These are phyloP conservation scores for Hyles vespertilio DNA, from an alignment of 1,140 invertebrate species.

Conservation along the genomic window DNA sequence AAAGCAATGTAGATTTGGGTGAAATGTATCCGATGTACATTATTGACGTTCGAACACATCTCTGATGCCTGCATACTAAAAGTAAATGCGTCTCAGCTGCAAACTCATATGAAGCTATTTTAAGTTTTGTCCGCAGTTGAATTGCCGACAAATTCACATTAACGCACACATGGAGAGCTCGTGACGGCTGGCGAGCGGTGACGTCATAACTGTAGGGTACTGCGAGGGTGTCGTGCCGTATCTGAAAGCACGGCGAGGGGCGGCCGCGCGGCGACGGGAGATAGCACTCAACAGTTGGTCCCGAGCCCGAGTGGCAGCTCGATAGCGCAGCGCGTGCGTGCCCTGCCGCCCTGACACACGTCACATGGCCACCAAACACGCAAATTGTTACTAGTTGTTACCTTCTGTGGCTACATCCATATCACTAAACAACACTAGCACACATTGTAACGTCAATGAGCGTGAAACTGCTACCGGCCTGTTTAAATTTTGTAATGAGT, in stretches of 20 bases:
- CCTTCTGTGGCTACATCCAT: conserved; percentile 10
- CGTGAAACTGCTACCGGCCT: conserved; percentile 23
- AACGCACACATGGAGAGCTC: conserved; percentile 30
- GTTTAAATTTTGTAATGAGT: conserved; percentile 20
- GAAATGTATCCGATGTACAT: too few relatives aligned
- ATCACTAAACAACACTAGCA: conserved; percentile 6
- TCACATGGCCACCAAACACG: conserved; percentile 46
- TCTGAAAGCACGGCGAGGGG: conserved; percentile 18
- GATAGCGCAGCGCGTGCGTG: conserved; percentile 66
- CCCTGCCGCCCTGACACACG: conserved; percentile 20
- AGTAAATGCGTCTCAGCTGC: conserved; percentile 1
- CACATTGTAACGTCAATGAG: conserved; percentile 21
- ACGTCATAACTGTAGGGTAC: conserved; percentile 31
- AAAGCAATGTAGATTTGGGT: too few relatives aligned
- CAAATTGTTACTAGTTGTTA: conserved; percentile 14
- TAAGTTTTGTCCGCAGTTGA: conserved; percentile 1
- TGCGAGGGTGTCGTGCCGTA: conserved; percentile 7
- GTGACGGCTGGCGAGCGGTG: conserved; percentile 35
- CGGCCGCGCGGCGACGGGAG: conserved; percentile 20
- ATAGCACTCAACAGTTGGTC: conserved; percentile 67
- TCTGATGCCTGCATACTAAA: neutral
- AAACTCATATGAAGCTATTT: conserved; percentile 3
- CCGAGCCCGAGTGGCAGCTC: conserved; percentile 29
- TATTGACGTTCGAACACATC: neutral
- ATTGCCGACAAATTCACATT: conserved; percentile 17